Conservation (phyloP, 2,888 invertebrate genomes). For the Lumbricus terrestris region DNA sequence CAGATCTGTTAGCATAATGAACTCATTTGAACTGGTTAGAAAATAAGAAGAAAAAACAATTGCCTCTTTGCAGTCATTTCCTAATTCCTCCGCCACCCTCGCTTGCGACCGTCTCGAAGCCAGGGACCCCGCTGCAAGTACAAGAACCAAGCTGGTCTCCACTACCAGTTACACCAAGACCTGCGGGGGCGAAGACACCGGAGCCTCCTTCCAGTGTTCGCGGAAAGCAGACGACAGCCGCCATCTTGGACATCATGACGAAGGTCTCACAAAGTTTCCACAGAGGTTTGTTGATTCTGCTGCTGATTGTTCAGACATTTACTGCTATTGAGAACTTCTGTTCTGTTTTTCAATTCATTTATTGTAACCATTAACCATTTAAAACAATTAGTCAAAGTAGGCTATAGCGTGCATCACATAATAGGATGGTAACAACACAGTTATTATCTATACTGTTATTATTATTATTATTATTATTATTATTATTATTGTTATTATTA, state of each 20-base stretch:
- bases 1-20: neutral
- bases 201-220: neutral
- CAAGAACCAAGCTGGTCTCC: neutral
- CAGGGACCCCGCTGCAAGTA: neutral
- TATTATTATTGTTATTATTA: no score
- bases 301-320: neutral
- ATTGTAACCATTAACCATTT: no score
- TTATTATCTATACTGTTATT: no score
- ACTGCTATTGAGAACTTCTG: neutral
- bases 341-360: no score
- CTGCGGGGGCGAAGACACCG: neutral
- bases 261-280: conserved; percentile 21
- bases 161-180: neutral
- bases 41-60: neutral
- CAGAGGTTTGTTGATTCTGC: conserved; percentile 11
- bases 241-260: conserved; percentile 20
- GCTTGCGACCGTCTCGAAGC: neutral
- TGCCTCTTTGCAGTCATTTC: neutral
- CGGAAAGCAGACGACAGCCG: neutral
- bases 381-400: no score
- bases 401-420: no score
- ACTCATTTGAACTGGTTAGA: no score
- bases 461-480: no score
- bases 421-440: no score
- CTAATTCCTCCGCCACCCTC: neutral